Base-by-base conservation (phyloP, 2,113 vertebrate species). In the Ophthalmolycus amberensis region DNA sequence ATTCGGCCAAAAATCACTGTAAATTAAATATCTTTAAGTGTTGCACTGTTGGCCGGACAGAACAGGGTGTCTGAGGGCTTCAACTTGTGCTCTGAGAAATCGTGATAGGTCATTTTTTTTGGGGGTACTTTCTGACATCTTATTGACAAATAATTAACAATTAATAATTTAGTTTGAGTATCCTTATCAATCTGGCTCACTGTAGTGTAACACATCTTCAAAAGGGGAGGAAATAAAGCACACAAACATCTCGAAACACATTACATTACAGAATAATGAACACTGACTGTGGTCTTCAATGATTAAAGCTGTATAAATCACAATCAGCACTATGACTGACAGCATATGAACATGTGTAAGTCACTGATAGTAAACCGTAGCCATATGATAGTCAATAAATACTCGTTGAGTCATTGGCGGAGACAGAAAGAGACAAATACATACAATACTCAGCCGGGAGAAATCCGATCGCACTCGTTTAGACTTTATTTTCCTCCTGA, bases 391-490 rank as follows among this genome's bases (percentile, higher is more conserved):
- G n/a, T 29, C 66, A 69, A 32, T 60, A 63, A 56, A 70, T 38
- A 71, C 1, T 42, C 32, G 5, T 3, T 9, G 1, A 60, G 25
- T 2, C 29, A 3, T 3, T 10, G 27, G 1, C 22, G 9, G 7
- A 71, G 14, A 78, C 32, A 59, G 34, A 71, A 48, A 37, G 10
- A 69, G 14, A 73, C 12, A 74, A 71, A 96, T 97, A 99, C 98
- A 90, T 97, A 99, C 98, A 68, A 96, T 96, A 87, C 95, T 97
- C 82, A 98, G 88, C 67, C 94, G 96, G 82, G 89, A 94, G 91
- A 96, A 95, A 91, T 95, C 94, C 86, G 93, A 92, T 79, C 89
- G 95, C 58, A 95, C 94, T 75, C 95, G 93, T 89, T 96, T 95
- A 15, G 94, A 95, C 85, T 93, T 96, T 29, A 91, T 92, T 93